A percentile compares a stretch with the other conserved stretches of the same genome.
Evolutionary conservation across 2,888 invertebrate genomes (phyloP).

Genomic region (Synergus gifuensis): DNA sequence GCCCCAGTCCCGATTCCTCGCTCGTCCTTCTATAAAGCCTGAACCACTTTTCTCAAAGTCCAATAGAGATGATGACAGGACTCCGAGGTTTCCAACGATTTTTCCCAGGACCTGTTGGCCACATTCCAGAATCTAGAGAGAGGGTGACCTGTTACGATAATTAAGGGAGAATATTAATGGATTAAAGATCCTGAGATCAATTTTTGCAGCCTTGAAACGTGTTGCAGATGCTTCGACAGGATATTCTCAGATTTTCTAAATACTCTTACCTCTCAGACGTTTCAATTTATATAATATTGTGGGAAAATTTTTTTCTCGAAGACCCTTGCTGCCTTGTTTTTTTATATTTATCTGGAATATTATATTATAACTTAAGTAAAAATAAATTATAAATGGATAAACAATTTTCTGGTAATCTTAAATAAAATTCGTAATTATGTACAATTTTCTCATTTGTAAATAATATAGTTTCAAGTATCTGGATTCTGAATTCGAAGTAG

Average conservation of each 20-base stretch:
- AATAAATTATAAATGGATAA: no score
- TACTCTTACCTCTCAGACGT: conserved; percentile 14
- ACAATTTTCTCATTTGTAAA: no score
- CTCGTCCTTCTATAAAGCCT: not conserved
- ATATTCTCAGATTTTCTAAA: conserved; percentile 27
- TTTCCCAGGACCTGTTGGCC: conserved; percentile 16
- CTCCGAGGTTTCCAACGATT: conserved; percentile 31
- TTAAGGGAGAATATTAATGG: conserved; percentile 22
- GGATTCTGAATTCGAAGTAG: no score
- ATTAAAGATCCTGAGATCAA: conserved; percentile 26
- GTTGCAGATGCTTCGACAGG: conserved; percentile 11
- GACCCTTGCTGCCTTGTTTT: no score
- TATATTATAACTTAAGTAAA: no score
- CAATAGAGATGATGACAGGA: conserved; percentile 19
- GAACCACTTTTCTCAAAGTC: conserved; percentile 8
- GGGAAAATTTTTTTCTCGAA: not conserved
- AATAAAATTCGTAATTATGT: no score
- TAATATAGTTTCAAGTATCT: no score
- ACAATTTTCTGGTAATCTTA: no score
- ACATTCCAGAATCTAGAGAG: not conserved
- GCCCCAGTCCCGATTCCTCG: conserved; percentile 43
- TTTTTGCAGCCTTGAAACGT: conserved; percentile 3
- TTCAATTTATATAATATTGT: conserved; percentile 2
- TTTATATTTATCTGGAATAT: no score
- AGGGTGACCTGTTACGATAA: conserved; percentile 10